Evolutionary conservation across 1,140 invertebrate species (phyloP), one percentile per base, ranked within the genome.

Genomic region (Lineus longissimus): DNA sequence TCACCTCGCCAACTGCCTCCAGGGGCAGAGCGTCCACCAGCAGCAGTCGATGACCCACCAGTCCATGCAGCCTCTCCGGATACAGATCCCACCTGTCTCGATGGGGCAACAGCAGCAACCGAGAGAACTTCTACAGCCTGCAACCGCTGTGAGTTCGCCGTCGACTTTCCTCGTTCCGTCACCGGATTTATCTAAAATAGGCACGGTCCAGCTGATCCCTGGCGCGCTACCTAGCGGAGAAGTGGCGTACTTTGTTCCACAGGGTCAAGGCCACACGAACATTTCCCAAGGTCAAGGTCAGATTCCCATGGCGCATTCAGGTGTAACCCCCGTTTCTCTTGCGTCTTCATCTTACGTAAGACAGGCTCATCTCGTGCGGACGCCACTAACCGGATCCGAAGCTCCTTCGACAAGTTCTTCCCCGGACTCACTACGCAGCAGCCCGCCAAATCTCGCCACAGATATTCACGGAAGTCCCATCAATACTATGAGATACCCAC

Each of bases 141-240:
- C 47, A 6, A 27, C 47, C 6, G 25, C 9, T 27, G 25, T 51
- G 4, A 23, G n/a, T 23, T 27, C 47, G 6, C 6, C n/a, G 4
- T 23, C 47, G 25, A n/a, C 47, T 9, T 23, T 7, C 19, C 6
- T n/a, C 6, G 47, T 51, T 9, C n/a, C n/a, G 6, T 19, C 25
- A 7, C 47, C 6, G n/a, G 25, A 23, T 19, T 23, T 27, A 19
- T 27, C n/a, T 23, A 27, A 27, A 23, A 19, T 23, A n/a, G 33
- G n/a, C n/a, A 31, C 83, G 36, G 81, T 85, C 11, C 90, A 91
- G 65, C 82, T 93, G 25, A 88, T 93, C 13, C 91, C 85, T 51
- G 90, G 84, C 27, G 85, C 86, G 54, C 81, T 87, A 66, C 87
- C 85, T n/a, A 89, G 84, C 30, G 83, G 88, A 0, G 85, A 88